phyloP scores from a whole-genome alignment of 2,113 vertebrate species.

The Triplophysa rosa region DNA sequence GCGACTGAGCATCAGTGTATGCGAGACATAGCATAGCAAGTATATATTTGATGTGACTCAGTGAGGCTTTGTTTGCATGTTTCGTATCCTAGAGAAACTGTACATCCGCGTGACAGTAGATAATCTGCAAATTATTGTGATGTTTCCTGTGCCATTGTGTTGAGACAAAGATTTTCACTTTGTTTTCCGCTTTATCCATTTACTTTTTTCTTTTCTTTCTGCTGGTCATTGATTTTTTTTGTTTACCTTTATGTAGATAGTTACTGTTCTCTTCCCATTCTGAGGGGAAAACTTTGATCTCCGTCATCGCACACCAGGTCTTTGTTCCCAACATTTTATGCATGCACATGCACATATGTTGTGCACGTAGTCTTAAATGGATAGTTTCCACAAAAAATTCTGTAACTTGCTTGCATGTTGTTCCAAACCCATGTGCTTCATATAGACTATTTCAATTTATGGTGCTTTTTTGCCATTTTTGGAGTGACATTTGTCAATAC shows the following conservation, averaged over 20 bases:
- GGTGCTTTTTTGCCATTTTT: too few species aligned
- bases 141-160: too few species aligned
- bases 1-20: not conserved
- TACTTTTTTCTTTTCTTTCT: not conserved
- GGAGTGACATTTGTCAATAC: too few species aligned
- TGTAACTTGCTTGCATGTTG: too few species aligned
- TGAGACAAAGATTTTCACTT: not conserved
- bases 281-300: slow-evolving; percentile 54
- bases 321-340: slow-evolving; percentile 27
- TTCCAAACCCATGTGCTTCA: too few species aligned
- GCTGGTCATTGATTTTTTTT: slow-evolving; percentile 38
- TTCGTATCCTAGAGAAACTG: too few species aligned
- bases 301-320: slow-evolving; percentile 2
- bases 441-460: too few species aligned
- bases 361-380: not conserved
- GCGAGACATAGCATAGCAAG: too few species aligned
- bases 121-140: too few species aligned
- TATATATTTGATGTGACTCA: not conserved
- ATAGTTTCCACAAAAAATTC: too few species aligned
- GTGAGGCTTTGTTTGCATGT: not conserved
- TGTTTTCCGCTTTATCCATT: not conserved
- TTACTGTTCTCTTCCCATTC: slow-evolving; percentile 44
- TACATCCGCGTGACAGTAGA: too few species aligned
- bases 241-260: slow-evolving; percentile 37
- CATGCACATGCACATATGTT: not conserved